A percentile compares a stretch with the other conserved stretches of the same genome.
Conservation (phyloP, 2,888 invertebrate genomes). For the Meta bourneti region DNA sequence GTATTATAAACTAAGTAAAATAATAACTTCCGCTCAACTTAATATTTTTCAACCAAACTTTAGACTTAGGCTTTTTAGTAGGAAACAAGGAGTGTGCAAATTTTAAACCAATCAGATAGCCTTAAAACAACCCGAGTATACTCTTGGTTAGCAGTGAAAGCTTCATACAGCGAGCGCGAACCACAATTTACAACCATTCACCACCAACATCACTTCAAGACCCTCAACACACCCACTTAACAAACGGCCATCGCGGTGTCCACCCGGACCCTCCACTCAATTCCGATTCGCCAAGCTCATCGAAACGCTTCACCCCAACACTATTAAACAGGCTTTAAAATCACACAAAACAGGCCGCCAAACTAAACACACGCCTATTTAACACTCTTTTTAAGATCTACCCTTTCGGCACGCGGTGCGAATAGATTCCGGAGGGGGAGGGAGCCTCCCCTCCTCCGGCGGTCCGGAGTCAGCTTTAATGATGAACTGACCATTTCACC, state of each 20-base stretch:
- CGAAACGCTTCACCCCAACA: background rate
- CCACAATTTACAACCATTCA: background rate
- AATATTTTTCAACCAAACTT: too few species aligned
- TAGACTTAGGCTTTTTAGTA: too few species aligned
- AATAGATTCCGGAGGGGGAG: background rate
- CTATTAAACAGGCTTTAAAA: constrained; percentile 29
- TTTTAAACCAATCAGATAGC: too few species aligned
- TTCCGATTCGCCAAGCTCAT: background rate
- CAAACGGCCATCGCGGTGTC: background rate
- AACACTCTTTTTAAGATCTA: constrained; percentile 60
- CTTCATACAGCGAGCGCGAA: too few species aligned
- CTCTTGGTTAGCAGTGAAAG: too few species aligned
- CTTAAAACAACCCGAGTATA: too few species aligned
- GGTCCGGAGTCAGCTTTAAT: constrained; percentile 56
- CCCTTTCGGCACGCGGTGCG: constrained; percentile 2
- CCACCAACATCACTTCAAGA: background rate
- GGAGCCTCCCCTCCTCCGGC: constrained; percentile 6
- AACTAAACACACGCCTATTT: constrained; percentile 58
- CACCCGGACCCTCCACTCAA: background rate
- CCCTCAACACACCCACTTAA: constrained; percentile 17
- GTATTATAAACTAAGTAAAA: too few species aligned
- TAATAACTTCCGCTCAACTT: too few species aligned
- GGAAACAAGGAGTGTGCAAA: too few species aligned
- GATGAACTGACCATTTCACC: constrained; percentile 73
- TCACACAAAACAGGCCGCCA: constrained; percentile 55